Conservation (phyloP, 2,888 invertebrate species). For the Thereva nobilitata region DNA sequence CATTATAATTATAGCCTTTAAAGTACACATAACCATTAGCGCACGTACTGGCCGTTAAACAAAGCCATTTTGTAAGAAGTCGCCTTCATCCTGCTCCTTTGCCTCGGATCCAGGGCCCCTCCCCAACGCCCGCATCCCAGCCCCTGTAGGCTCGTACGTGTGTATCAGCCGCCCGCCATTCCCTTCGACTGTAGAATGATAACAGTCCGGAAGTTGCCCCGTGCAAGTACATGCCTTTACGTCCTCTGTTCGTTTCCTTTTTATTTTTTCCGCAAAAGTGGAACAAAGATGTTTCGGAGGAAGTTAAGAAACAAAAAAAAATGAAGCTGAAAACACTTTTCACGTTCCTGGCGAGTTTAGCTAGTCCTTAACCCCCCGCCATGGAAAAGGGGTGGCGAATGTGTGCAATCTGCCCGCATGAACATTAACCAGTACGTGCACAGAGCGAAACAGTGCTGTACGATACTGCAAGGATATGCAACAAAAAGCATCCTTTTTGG, state of each 20-base stretch:
- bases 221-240: constrained; percentile 23
- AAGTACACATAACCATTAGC: constrained; percentile 42
- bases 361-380: neutral
- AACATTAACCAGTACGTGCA: constrained; percentile 8
- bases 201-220: constrained; percentile 23
- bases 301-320: neutral
- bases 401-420: constrained; percentile 1
- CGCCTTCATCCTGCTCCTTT: constrained; percentile 20
- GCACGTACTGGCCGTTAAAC: constrained; percentile 42
- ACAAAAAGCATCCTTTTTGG: neutral
- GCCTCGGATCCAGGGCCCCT: neutral
- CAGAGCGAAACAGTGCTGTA: neutral
- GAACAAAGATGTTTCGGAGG: constrained; percentile 22
- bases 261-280: constrained; percentile 15
- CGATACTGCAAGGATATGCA: neutral
- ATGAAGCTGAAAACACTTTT: constrained; percentile 23
- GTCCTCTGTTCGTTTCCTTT: constrained; percentile 14
- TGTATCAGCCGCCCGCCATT: constrained; percentile 2
- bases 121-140: neutral
- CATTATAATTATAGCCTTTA: constrained; percentile 43
- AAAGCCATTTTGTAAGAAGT: constrained; percentile 34
- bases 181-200: constrained; percentile 12
- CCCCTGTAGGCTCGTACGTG: constrained; percentile 19
- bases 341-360: constrained; percentile 4
- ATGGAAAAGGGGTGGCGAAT: neutral